Base-by-base conservation (phyloP, 2,797 vertebrate genomes). In the Trematomus bernacchii region DNA sequence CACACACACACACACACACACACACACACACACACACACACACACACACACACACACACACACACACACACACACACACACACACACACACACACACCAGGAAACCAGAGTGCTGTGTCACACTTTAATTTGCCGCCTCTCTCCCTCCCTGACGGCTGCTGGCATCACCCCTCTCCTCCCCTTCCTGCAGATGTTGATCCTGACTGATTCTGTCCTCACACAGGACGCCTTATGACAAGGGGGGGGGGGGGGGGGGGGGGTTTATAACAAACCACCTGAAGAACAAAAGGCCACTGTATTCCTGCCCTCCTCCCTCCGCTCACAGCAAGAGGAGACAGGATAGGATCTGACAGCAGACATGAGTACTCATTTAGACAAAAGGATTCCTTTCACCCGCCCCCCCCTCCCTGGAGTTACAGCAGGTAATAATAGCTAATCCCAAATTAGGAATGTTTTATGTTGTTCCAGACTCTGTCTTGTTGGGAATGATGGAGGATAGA, bases 211-310 rank as follows among this genome's bases (percentile, higher is more conserved):
- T 68, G 61, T 87, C 76, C 76, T 85, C 78, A 77, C 61, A 87
- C 61, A 74, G 66, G 77, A 85, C 60, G 76, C 53, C 80, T 73
- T n/a, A 70, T 77, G 79, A 71, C 44, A 67, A 2, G 48, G 42
- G 13, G 11, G n/a, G 48, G 33, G 76, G 2, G 48, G 42, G 13
- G 11, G 2, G 48, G 42, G 13, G 11, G n/a, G 48, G 33, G 76
- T 86, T 91, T 84, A 85, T 40, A 80, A 82, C 72, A 47, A 83
- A 58, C 82, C 65, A 68, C 69, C 77, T 80, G 16, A 33, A 64
- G 79, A 89, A 94, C 91, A 93, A 92, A 93, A 90, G 82, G 60
- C 73, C 78, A 77, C 83, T 89, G 85, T 93, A 83, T 85, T 65
- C 57, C 44, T 50, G 30, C 60, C 53, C 66, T 48, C 27, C 57